Evolutionary conservation across 2,888 invertebrate species (phyloP).

Genomic region (Pollenia amentaria): DNA sequence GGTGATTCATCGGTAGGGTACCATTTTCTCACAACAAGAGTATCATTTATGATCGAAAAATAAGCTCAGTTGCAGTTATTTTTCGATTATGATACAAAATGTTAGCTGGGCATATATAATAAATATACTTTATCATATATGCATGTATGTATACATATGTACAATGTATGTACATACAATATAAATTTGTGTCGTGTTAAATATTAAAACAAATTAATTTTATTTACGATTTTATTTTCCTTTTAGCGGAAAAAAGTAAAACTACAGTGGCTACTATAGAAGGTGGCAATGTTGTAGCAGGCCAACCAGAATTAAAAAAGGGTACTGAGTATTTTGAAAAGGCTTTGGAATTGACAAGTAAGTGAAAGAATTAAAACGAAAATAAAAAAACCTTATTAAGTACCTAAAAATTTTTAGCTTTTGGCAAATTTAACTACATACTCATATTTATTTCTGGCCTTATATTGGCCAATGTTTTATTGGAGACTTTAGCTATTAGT

Average conservation of each 20-base stretch:
- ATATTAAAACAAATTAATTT: not conserved
- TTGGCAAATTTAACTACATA: constrained; percentile 85
- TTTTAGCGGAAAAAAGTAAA: constrained; percentile 72
- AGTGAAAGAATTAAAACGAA: constrained; percentile 40
- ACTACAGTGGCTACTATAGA: constrained; percentile 75
- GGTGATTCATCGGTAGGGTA: no score
- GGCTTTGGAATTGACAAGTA: constrained; percentile 78
- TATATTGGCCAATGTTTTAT: constrained; percentile 85
- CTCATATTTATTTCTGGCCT: constrained; percentile 85
- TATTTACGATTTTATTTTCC: not conserved
- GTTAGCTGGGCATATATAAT: no score
- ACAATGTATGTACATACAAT: no score
- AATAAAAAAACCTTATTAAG: not conserved
- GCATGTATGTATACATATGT: no score
- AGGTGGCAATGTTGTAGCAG: constrained; percentile 75
- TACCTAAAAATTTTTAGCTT: constrained; percentile 81
- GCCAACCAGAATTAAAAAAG: constrained; percentile 74
- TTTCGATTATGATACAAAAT: no score
- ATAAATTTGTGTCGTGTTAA: not conserved
- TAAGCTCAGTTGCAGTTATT: no score
- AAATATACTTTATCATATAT: no score
- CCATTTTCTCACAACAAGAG: no score
- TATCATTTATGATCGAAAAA: no score
- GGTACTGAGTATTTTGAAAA: constrained; percentile 77
- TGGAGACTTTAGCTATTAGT: constrained; percentile 85